Conservation (phyloP, 2,888 invertebrate species). For the Iphiclides podalirius region DNA sequence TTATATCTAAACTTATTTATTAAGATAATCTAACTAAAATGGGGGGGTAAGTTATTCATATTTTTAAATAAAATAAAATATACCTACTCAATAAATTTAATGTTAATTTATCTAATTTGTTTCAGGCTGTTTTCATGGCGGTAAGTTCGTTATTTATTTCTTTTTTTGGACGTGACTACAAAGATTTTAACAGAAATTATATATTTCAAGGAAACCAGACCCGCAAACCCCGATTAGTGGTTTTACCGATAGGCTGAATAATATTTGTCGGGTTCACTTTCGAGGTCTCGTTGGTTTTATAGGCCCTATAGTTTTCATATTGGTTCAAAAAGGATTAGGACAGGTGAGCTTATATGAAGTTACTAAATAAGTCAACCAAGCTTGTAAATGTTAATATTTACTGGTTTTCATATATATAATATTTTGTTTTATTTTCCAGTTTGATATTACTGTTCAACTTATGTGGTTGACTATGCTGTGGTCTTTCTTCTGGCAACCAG, state of each 20-base stretch:
- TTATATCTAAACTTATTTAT: background rate
- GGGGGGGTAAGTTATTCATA: constrained; percentile 34
- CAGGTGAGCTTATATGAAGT: too few relatives aligned
- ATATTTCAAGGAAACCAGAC: constrained; percentile 20
- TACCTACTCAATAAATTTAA: background rate
- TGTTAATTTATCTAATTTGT: constrained; percentile 1
- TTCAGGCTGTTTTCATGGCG: constrained; percentile 28
- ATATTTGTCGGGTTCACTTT: constrained; percentile 35
- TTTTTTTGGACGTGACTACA: too few relatives aligned
- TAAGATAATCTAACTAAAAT: constrained; percentile 23
- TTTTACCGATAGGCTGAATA: constrained; percentile 31
- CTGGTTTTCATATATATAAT: too few relatives aligned
- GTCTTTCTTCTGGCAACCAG: constrained; percentile 48
- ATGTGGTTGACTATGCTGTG: constrained; percentile 51
- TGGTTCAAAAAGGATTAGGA: too few relatives aligned
- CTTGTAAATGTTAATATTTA: too few relatives aligned
- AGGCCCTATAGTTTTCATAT: constrained; percentile 37
- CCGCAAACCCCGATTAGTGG: constrained; percentile 37
- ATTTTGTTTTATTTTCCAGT: constrained; percentile 34
- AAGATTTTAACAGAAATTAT: background rate
- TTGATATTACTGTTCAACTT: constrained; percentile 32
- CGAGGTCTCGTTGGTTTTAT: constrained; percentile 46
- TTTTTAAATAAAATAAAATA: background rate
- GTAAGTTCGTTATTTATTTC: constrained; percentile 22
- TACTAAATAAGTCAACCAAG: too few relatives aligned